Conservation (phyloP, 2,113 vertebrate species). For the Ceuthmochares aereus region DNA sequence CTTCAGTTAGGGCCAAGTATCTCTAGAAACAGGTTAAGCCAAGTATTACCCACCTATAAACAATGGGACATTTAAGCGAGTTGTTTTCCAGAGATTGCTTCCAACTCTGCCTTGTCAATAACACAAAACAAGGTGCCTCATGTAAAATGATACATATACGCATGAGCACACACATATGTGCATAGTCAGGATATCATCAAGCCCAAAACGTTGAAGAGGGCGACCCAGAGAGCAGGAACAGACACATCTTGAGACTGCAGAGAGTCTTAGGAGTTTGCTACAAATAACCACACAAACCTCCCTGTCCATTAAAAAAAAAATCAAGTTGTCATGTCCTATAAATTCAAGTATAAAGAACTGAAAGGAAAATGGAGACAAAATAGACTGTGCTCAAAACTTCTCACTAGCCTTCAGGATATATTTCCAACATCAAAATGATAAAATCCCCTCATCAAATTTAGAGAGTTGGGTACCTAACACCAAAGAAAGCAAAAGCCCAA, state of each 20-base stretch:
- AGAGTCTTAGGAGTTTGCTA: background rate
- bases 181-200: background rate
- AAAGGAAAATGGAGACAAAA: background rate
- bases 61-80: background rate
- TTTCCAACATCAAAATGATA: background rate
- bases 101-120: background rate
- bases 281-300: background rate
- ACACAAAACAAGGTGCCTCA: background rate
- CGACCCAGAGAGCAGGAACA: background rate
- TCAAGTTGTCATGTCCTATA: rapidly evolving
- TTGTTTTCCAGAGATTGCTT: background rate
- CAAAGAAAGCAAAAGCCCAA: background rate
- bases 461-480: background rate
- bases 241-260: background rate
- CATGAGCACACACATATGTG: background rate
- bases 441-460: background rate
- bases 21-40: background rate
- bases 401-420: background rate
- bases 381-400: background rate
- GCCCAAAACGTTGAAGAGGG: background rate
- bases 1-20: background rate
- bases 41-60: background rate
- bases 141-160: background rate
- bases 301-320: background rate
- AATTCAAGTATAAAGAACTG: background rate